These are phyloP conservation scores for Bucco capensis DNA, from an alignment of 2,113 vertebrate genomes.

Conservation along the genomic window DNA sequence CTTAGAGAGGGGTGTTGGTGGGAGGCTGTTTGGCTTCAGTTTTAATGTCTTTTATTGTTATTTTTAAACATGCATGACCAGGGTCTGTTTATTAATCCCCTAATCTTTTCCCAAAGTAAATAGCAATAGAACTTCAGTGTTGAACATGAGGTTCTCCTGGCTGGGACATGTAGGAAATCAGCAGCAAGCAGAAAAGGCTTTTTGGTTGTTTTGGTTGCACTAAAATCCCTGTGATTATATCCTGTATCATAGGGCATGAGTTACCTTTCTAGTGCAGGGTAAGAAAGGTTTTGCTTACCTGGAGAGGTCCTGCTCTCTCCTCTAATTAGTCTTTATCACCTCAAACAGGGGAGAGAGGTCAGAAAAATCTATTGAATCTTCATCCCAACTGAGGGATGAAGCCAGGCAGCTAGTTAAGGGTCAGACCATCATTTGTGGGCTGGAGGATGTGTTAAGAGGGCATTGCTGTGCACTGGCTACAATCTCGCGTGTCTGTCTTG, in stretches of 20 bases:
- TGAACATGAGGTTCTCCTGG: background rate
- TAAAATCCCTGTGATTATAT: background rate
- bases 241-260: fast-evolving
- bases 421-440: background rate
- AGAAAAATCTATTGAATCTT: background rate
- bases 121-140: background rate
- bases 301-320: background rate
- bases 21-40: conserved; percentile 17
- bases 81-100: background rate
- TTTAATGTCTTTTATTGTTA: conserved; percentile 45
- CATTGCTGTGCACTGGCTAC: background rate
- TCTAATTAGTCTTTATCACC: background rate
- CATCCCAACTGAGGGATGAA: background rate
- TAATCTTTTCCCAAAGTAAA: background rate
- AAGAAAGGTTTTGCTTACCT: background rate
- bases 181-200: background rate
- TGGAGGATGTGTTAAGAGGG: fast-evolving
- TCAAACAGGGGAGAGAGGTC: background rate
- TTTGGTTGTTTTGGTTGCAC: background rate
- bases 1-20: background rate
- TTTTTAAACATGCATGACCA: background rate
- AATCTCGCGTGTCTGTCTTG: fast-evolving
- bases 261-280: background rate
- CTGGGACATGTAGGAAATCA: background rate
- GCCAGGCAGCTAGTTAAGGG: background rate